Evolutionary conservation across 2,113 vertebrate species (phyloP), one percentile per base, ranked within the genome.

Genomic region (Pomatorhinus ruficollis): DNA sequence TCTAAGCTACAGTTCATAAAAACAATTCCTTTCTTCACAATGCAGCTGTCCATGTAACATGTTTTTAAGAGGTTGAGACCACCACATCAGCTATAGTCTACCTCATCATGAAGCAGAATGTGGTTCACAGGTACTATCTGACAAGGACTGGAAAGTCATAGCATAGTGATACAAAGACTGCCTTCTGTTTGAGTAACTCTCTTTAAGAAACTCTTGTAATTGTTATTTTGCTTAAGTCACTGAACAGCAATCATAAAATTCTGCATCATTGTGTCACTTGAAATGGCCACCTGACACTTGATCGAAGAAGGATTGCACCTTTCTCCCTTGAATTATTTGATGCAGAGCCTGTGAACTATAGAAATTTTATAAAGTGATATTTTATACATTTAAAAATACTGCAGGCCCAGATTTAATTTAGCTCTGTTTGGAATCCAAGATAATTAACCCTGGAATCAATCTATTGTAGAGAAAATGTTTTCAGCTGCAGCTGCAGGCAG

Each of bases 371-470:
- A 44, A 80, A 74, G 44, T 3, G 2, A 1, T 52, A 35, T 81
- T 63, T 49, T 27, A 19, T 74, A 47, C 39, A 23, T 76, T 85
- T 70, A 10, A 83, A 89, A 96, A 61, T 27, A 66, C 21, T 42
- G 6, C 80, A 90, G 64, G 44, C 22, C 6, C n/a, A 79, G 39
- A 52, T 88, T 94, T 86, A 83, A 91, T 94, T 90, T 83, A 56
- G 28, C 74, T 95, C 89, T 94, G 27, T 57, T 95, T 93, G 42
- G 13, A 56, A 84, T 54, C 35, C 71, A 91, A 86, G 54, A 72
- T 75, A 92, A 91, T 93, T 96, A 95, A 83, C 79, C 53, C 39
- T 84, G 68, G 75, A 87, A 96, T 96, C 60, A 92, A 83, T 89
- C 59, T 77, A 31, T 93, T 91, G 71, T 79, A 90, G 54, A 76